Evolutionary conservation across 2,113 vertebrate species (phyloP), one percentile per base, ranked within the genome.

Genomic region (Boleophthalmus pectinirostris): DNA sequence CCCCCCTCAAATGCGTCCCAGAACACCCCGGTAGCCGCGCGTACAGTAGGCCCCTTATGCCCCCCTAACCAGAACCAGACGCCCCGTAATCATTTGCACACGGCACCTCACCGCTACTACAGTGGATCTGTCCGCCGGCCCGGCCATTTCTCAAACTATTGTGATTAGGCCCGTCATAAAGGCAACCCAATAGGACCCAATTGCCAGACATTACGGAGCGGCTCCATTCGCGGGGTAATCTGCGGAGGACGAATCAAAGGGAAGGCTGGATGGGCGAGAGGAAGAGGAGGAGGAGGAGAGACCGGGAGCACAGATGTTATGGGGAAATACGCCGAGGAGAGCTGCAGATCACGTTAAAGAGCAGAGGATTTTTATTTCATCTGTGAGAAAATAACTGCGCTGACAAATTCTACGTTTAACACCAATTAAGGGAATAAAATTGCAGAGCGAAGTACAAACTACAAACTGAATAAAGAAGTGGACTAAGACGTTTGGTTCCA

Each of bases 1-100:
- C 91, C 87, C 81, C 46, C 82, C 82, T n/a, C 81, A 90, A 92
- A 92, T 91, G 87, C 88, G 90, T 87, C 75, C 88, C 90, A 92
- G 91, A 92, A 88, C 89, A 88, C 85, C 82, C 84, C 88, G 33
- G 88, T 81, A 85, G 89, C 85, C 82, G 79, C 5, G 11, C 74
- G 65, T 81, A 88, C 88, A 89, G 80, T 81, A 77, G 85, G 73
- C 61, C 49, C 79, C 78, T 87, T 87, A 83, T 85, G 69, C 74
- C 75, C 70, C 35, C 58, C 75, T 91, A 90, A 92, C 70, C 70
- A 20, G 79, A 87, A 84, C 85, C 89, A 91, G 82, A 84, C 83
- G 23, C 23, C 3, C 56, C 68, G 18, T 82, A 91, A 90, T 91
- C 85, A 82, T 77, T 85, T 85, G 75, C 87, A 91, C 83, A 85